A percentile compares a stretch with the other conserved stretches of the same genome.
These are phyloP conservation scores for Ptiloglossa arizonensis DNA, from an alignment of 1,140 invertebrate species.

Conservation along the genomic window DNA sequence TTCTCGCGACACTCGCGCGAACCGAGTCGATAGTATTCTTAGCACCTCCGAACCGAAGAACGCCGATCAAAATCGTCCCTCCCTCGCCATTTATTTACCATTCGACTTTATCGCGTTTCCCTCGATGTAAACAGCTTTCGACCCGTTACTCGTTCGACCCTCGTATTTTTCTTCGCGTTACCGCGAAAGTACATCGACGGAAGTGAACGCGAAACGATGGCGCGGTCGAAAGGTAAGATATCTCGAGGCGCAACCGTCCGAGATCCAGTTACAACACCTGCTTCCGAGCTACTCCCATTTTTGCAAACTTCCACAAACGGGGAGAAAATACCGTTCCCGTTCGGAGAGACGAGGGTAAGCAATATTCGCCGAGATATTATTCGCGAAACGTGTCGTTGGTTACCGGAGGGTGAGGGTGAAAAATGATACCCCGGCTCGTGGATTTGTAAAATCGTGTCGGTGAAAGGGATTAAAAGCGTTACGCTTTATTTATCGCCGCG, in stretches of 20 bases:
- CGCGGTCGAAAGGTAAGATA: neutral
- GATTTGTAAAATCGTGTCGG: too few relatives aligned
- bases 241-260: neutral
- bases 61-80: too few relatives aligned
- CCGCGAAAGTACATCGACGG: too few relatives aligned
- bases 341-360: neutral
- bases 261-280: constrained; percentile 19
- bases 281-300: neutral
- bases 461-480: neutral
- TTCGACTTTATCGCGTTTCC: neutral
- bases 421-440: too few relatives aligned
- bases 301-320: neutral
- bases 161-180: too few relatives aligned
- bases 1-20: too few relatives aligned
- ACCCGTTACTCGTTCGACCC: neutral
- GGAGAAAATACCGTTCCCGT: neutral
- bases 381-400: neutral
- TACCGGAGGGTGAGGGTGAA: neutral
- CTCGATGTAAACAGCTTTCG: too few relatives aligned
- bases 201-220: neutral
- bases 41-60: too few relatives aligned
- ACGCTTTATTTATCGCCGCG: too few relatives aligned
- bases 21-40: too few relatives aligned
- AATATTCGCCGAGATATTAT: neutral
- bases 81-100: too few relatives aligned